Percentiles rank a stretch among this genome's conserved stretches.
phyloP scores from a whole-genome alignment of 2,113 vertebrate species.

The Macrotis lagotis region DNA sequence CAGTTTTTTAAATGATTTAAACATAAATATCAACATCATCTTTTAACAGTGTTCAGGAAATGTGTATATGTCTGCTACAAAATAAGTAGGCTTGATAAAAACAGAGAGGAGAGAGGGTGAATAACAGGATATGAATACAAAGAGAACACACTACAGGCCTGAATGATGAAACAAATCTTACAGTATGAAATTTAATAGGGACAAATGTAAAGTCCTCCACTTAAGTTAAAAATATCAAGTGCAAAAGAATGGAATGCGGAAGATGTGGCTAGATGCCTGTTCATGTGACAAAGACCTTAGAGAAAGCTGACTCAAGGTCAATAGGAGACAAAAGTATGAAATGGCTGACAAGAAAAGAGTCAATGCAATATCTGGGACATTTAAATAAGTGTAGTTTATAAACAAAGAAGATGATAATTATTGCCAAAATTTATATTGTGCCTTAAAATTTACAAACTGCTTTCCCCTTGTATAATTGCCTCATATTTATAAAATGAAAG shows the following conservation, averaged over 20 bases:
- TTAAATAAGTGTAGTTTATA: background rate
- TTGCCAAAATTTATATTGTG: background rate
- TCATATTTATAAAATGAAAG: background rate
- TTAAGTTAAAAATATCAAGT: background rate
- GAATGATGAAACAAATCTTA: background rate
- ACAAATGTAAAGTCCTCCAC: background rate
- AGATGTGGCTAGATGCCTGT: background rate
- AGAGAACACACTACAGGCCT: background rate
- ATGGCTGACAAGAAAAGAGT: background rate
- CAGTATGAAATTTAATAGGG: background rate
- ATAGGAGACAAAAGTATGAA: background rate
- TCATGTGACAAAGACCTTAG: background rate
- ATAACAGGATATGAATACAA: background rate
- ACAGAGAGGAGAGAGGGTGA: background rate
- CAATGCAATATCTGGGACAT: background rate
- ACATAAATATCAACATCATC: slow-evolving; percentile 18
- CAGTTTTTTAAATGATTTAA: background rate
- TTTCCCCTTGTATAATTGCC: background rate
- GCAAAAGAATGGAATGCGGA: background rate
- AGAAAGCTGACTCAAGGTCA: background rate
- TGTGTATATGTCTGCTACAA: background rate
- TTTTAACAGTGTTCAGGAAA: slow-evolving; percentile 39
- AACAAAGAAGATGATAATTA: background rate
- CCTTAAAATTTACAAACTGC: background rate
- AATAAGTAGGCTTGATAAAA: background rate